These are phyloP conservation scores for Chrysocyon brachyurus DNA, from an alignment of 2,797 vertebrate genomes.

Conservation along the genomic window DNA sequence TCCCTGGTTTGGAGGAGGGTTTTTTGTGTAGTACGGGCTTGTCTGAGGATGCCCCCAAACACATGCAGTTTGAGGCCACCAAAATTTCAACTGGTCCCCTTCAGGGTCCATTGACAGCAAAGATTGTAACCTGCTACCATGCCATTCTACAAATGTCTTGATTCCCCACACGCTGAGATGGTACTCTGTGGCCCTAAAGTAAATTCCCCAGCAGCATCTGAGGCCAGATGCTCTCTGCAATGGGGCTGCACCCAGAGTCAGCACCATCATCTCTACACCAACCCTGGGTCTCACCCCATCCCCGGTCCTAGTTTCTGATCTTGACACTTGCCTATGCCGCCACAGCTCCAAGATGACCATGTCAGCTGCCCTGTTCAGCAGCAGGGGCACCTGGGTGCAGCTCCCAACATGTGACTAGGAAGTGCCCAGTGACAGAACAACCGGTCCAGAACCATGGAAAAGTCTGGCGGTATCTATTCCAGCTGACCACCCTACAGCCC, in stretches of 20 bases:
- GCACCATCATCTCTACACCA: accelerated
- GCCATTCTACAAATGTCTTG: neutral
- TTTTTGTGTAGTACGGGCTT: neutral
- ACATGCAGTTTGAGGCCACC: too few relatives aligned
- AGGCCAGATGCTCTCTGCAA: neutral
- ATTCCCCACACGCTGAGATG: too few relatives aligned
- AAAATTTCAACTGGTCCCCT: neutral
- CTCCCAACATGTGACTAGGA: too few relatives aligned
- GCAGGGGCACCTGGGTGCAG: neutral
- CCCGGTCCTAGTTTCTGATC: neutral
- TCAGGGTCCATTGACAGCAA: neutral
- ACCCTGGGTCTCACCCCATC: neutral
- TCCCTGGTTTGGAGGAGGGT: neutral
- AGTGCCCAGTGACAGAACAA: neutral
- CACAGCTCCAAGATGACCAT: too few relatives aligned
- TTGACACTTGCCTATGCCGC: neutral
- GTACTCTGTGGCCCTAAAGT: accelerated
- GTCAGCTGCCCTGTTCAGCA: neutral
- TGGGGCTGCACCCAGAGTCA: accelerated
- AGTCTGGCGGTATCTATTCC: neutral
- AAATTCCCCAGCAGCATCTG: neutral
- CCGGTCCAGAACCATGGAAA: too few relatives aligned
- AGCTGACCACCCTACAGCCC: neutral
- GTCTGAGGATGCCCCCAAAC: neutral
- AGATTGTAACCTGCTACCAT: neutral